Conservation (phyloP, 2,113 vertebrate genomes). For the Limanda limanda region DNA sequence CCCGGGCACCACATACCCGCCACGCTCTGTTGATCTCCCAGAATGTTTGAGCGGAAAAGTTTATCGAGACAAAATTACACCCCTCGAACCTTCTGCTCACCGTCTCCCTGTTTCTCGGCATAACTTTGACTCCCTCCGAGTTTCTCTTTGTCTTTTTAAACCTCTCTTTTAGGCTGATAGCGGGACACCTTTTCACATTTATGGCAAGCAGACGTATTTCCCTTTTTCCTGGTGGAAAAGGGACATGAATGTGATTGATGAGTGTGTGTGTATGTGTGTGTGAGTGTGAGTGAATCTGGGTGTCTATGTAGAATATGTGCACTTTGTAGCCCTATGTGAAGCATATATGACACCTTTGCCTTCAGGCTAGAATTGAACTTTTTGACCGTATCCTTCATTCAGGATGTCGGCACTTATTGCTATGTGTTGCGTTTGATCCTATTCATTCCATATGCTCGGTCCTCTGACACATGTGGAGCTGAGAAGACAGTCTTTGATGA, state of each 20-base stretch:
- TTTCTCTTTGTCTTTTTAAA: constrained; percentile 52
- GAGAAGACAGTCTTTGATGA: constrained; percentile 67
- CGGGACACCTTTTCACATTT: constrained; percentile 19
- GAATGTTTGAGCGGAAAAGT: constrained; percentile 73
- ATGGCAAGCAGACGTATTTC: constrained; percentile 31
- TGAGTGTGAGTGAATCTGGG: constrained; percentile 14
- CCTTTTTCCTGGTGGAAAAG: constrained; percentile 34
- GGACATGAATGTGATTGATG: constrained; percentile 46
- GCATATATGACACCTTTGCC: constrained; percentile 62
- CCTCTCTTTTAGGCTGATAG: constrained; percentile 26
- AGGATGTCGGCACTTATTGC: constrained; percentile 70
- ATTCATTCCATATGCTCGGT: constrained; percentile 72
- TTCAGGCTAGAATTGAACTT: constrained; percentile 69
- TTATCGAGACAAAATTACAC: constrained; percentile 69
- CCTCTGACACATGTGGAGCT: constrained; percentile 65
- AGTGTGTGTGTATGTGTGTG: constrained; percentile 18
- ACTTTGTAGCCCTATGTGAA: constrained; percentile 9
- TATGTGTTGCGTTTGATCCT: constrained; percentile 73
- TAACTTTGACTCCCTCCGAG: constrained; percentile 32
- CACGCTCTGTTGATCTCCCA: constrained; percentile 67
- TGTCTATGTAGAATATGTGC: constrained; percentile 15
- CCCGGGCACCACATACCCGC: constrained; percentile 54
- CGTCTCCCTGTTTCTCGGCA: constrained; percentile 4
- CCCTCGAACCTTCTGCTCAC: constrained; percentile 41
- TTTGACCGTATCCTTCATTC: constrained; percentile 68